These are phyloP conservation scores for Selene dorsalis DNA, from an alignment of 2,797 vertebrate species.

Conservation along the genomic window DNA sequence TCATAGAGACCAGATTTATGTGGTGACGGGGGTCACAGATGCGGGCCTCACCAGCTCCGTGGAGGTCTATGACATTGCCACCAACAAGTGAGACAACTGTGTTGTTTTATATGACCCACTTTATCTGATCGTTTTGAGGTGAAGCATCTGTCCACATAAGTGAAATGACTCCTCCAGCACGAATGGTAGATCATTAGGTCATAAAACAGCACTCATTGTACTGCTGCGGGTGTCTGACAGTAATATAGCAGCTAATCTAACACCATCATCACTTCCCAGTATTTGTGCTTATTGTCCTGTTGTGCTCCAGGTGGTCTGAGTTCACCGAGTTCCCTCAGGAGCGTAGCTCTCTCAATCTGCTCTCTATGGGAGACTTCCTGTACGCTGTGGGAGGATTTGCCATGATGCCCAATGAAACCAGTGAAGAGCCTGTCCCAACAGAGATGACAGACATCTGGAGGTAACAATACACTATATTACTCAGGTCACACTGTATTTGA, in stretches of 20 bases:
- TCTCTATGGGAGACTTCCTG: slow-evolving; percentile 87
- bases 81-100: slow-evolving; percentile 86
- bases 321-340: slow-evolving; percentile 95
- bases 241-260: slow-evolving; percentile 35
- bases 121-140: slow-evolving; percentile 12
- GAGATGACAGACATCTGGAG: slow-evolving; percentile 98
- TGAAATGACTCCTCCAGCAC: slow-evolving; percentile 41
- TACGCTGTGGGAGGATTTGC: slow-evolving; percentile 94
- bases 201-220: slow-evolving; percentile 39
- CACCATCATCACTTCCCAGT: slow-evolving; percentile 8
- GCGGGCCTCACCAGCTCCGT: slow-evolving; percentile 88
- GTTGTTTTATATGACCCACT: slow-evolving; percentile 19
- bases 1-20: slow-evolving; percentile 90
- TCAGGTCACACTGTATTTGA: neutral
- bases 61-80: slow-evolving; percentile 91
- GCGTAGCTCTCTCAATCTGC: slow-evolving; percentile 92
- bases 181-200: slow-evolving; percentile 39
- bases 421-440: slow-evolving; percentile 90
- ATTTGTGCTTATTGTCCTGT: slow-evolving; percentile 39
- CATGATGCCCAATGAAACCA: slow-evolving; percentile 91
- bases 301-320: slow-evolving; percentile 89
- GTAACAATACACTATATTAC: slow-evolving; percentile 73
- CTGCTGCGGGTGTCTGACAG: slow-evolving; percentile 11
- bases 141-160: slow-evolving; percentile 39
- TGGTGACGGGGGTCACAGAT: slow-evolving; percentile 92